These are phyloP conservation scores for Lagorchestes hirsutus DNA, from an alignment of 2,797 vertebrate genomes.

Conservation along the genomic window DNA sequence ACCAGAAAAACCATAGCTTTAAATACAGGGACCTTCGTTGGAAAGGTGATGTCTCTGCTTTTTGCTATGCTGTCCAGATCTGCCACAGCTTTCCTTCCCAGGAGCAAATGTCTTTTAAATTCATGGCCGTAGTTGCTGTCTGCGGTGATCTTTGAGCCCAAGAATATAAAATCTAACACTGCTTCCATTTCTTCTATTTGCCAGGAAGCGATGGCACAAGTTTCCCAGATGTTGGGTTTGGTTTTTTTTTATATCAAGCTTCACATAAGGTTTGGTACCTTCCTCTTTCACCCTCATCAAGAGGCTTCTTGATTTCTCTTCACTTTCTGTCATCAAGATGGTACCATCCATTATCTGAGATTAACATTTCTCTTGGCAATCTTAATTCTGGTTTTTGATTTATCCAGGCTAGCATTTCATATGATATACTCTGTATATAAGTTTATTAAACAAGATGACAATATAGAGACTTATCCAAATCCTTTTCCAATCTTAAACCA, in stretches of 20 bases:
- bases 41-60: background rate
- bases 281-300: background rate
- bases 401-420: background rate
- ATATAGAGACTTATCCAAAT: background rate
- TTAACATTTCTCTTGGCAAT: background rate
- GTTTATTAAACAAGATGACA: background rate
- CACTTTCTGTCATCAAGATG: background rate
- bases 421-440: background rate
- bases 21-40: background rate
- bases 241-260: background rate
- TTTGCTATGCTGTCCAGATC: background rate
- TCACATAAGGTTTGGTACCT: background rate
- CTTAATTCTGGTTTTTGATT: background rate
- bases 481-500: background rate
- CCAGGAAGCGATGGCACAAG: background rate
- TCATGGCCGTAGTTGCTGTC: background rate
- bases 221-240: background rate
- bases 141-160: background rate
- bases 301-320: background rate
- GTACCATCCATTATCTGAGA: background rate
- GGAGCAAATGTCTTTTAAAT: background rate
- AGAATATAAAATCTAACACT: background rate
- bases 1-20: background rate
- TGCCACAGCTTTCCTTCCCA: background rate
- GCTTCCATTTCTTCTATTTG: background rate